phyloP scores from a whole-genome alignment of 2,888 invertebrate genomes.

The Lissonota sp. region DNA sequence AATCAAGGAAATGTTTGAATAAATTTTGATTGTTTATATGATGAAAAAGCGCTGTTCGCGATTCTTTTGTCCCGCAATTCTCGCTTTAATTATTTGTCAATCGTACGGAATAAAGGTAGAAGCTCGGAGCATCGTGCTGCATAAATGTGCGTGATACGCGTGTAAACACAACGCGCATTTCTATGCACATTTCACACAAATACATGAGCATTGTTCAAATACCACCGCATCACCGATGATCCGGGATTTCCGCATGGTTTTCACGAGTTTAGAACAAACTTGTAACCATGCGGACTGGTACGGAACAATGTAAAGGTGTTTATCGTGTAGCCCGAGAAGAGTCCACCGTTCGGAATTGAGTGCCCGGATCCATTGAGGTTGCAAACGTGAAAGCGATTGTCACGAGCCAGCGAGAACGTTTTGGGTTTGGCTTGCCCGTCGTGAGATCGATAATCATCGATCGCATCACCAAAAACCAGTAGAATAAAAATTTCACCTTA shows the following conservation, averaged over 20 bases:
- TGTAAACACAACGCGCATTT: slow-evolving; percentile 5
- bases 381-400: slow-evolving; percentile 21
- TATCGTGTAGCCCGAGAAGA: too few species aligned
- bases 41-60: too few species aligned
- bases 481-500: too few species aligned
- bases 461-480: neutral
- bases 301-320: slow-evolving; percentile 12
- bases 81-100: neutral
- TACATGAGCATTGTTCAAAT: slow-evolving; percentile 25
- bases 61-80: neutral
- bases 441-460: neutral
- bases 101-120: neutral
- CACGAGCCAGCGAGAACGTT: neutral
- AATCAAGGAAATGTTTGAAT: too few species aligned
- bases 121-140: neutral
- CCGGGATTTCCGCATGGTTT: slow-evolving; percentile 32
- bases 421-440: neutral
- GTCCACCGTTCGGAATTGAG: too few species aligned
- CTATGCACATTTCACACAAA: neutral
- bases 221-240: neutral
- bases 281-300: slow-evolving; percentile 34
- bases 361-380: slow-evolving; percentile 4
- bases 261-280: slow-evolving; percentile 36
- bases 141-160: neutral
- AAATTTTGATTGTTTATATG: too few species aligned